Percentiles rank a stretch among this genome's conserved stretches.
Evolutionary conservation across 2,888 invertebrate genomes (phyloP).

Genomic region (Drosophila tripunctata): DNA sequence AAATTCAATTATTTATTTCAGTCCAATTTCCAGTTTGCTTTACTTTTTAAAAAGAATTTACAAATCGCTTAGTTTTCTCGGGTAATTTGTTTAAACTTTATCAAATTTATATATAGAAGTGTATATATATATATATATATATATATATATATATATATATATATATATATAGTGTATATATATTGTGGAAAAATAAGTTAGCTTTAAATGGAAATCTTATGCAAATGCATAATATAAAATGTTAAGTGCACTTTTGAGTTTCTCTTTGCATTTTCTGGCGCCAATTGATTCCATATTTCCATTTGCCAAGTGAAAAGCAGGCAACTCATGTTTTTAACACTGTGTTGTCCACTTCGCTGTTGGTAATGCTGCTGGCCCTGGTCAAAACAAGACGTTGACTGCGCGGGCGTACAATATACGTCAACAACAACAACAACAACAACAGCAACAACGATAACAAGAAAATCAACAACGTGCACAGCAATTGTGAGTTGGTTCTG

Average conservation of each 20-base stretch:
- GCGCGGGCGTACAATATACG: conserved; percentile 49
- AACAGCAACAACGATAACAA: conserved; percentile 12
- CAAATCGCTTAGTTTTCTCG: too few relatives aligned
- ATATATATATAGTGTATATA: too few relatives aligned
- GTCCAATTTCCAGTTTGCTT: too few relatives aligned
- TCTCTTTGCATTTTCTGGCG: background rate
- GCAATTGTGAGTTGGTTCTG: conserved; percentile 50
- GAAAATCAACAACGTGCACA: conserved; percentile 27
- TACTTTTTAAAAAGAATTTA: too few relatives aligned
- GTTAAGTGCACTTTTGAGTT: background rate
- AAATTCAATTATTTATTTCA: too few relatives aligned
- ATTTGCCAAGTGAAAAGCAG: background rate
- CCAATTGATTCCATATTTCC: background rate
- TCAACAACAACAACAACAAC: conserved; percentile 17
- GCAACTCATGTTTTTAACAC: conserved; percentile 18
- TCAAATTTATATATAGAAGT: too few relatives aligned
- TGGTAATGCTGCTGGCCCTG: conserved; percentile 14
- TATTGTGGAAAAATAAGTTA: background rate
- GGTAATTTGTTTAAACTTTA: too few relatives aligned
- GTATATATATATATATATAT: too few relatives aligned
- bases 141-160: too few relatives aligned
- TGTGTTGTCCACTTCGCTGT: conserved; percentile 6
- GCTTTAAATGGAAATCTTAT: background rate
- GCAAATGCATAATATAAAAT: too few relatives aligned
- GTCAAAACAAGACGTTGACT: conserved; percentile 27